phyloP scores from a whole-genome alignment of 2,888 invertebrate genomes.

The Muscina levida region DNA sequence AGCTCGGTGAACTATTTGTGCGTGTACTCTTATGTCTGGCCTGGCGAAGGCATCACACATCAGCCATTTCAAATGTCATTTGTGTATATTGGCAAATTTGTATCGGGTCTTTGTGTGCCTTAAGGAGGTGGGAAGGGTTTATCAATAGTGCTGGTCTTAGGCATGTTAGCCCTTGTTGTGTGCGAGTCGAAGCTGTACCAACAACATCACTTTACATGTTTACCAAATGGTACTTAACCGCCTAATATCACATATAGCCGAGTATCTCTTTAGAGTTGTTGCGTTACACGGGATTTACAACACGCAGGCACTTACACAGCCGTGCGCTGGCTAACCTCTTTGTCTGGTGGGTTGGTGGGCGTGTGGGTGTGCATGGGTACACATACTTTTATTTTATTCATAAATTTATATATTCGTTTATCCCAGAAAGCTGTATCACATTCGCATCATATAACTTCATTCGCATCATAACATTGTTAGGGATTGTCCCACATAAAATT shows the following conservation, averaged over 20 bases:
- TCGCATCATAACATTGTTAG: neutral
- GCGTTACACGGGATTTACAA: neutral
- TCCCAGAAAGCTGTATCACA: slow-evolving; percentile 8
- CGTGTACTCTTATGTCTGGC: neutral
- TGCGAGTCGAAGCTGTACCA: neutral
- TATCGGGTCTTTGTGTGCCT: too few relatives aligned
- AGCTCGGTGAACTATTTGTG: neutral
- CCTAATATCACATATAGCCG: neutral
- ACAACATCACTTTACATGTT: neutral
- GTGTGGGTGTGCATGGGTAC: slow-evolving; percentile 11
- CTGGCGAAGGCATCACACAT: too few relatives aligned
- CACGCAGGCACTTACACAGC: too few relatives aligned
- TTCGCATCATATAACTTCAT: slow-evolving; percentile 3
- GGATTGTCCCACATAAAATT: neutral
- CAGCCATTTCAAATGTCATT: too few relatives aligned
- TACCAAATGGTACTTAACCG: slow-evolving; percentile 6
- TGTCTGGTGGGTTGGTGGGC: too few relatives aligned
- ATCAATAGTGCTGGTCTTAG: slow-evolving; percentile 18
- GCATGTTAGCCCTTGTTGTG: neutral
- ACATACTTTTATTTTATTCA: slow-evolving; percentile 7
- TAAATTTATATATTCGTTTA: slow-evolving; percentile 31
- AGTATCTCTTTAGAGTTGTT: slow-evolving; percentile 6
- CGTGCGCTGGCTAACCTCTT: too few relatives aligned
- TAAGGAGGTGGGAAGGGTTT: neutral
- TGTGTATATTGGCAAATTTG: too few relatives aligned